These are phyloP conservation scores for Ariopsis seemanni DNA, from an alignment of 2,113 vertebrate genomes.

Conservation along the genomic window DNA sequence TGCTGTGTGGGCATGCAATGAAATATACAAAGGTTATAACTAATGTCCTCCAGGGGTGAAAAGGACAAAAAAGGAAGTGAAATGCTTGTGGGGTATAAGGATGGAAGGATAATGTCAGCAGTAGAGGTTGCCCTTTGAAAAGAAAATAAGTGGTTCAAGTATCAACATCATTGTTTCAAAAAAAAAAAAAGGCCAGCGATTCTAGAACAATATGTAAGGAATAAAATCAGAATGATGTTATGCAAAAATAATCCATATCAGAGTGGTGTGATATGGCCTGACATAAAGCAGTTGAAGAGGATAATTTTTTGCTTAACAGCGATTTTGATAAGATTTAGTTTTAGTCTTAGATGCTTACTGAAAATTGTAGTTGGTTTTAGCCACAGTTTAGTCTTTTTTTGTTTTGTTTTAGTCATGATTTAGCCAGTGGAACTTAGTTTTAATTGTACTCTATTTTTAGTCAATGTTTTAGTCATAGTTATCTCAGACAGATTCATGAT, in stretches of 20 bases:
- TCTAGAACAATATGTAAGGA: not conserved
- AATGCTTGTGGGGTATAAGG: not conserved
- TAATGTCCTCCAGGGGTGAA: not conserved
- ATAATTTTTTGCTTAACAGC: not conserved
- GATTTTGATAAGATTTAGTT: no score
- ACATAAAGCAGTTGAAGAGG: not conserved
- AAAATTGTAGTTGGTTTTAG: no score
- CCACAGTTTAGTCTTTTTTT: no score
- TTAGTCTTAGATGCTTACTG: no score
- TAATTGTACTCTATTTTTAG: no score
- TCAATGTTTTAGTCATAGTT: no score
- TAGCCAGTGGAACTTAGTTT: no score
- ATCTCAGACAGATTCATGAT: no score
- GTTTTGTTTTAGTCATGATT: no score
- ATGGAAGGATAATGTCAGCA: slow-evolving; percentile 8
- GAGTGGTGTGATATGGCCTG: not conserved
- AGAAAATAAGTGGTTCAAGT: slow-evolving; percentile 16
- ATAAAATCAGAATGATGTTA: not conserved
- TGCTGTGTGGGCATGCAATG: not conserved
- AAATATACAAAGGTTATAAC: not conserved
- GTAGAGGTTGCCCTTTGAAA: slow-evolving; percentile 33
- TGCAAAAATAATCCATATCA: not conserved
- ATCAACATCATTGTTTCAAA: not conserved
- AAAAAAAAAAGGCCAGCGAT: not conserved
- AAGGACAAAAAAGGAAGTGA: not conserved